Evolutionary conservation across 2,888 invertebrate genomes (phyloP).

Genomic region (Hoplodrina blanda): DNA sequence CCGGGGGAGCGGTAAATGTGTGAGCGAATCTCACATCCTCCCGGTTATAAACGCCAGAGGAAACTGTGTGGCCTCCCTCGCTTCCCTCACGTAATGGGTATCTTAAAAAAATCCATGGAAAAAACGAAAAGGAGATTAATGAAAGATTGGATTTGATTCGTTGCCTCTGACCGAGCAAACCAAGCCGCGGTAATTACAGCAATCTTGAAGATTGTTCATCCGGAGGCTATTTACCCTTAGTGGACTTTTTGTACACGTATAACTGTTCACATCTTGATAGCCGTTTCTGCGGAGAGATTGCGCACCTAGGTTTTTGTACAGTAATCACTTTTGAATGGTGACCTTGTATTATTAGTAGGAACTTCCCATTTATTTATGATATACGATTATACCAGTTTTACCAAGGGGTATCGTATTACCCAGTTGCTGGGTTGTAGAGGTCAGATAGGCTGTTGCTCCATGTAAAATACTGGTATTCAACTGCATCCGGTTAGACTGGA

Average conservation of each 20-base stretch:
- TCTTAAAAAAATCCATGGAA: neutral
- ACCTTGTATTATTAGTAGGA: constrained; percentile 25
- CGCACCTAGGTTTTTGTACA: constrained; percentile 17
- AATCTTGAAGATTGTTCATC: constrained; percentile 38
- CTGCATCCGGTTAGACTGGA: too few species aligned
- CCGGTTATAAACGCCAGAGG: too few species aligned
- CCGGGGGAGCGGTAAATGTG: neutral
- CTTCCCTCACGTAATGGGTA: neutral
- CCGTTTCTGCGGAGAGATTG: constrained; percentile 2
- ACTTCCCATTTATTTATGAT: constrained; percentile 24
- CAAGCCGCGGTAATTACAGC: constrained; percentile 22
- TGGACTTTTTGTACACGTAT: constrained; percentile 30
- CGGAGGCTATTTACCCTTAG: constrained; percentile 15
- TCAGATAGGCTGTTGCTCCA: too few species aligned
- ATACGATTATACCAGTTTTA: constrained; percentile 11
- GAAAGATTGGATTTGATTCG: neutral
- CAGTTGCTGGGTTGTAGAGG: too few species aligned
- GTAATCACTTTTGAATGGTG: constrained; percentile 37
- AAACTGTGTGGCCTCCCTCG: neutral
- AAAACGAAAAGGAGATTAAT: neutral
- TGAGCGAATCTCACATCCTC: too few species aligned
- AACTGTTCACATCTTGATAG: constrained; percentile 19
- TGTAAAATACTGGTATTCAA: too few species aligned
- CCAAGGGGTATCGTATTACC: too few species aligned
- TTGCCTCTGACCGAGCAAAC: constrained; percentile 3